These are phyloP conservation scores for Perognathus longimembris DNA, from an alignment of 2,113 vertebrate genomes.

Conservation along the genomic window DNA sequence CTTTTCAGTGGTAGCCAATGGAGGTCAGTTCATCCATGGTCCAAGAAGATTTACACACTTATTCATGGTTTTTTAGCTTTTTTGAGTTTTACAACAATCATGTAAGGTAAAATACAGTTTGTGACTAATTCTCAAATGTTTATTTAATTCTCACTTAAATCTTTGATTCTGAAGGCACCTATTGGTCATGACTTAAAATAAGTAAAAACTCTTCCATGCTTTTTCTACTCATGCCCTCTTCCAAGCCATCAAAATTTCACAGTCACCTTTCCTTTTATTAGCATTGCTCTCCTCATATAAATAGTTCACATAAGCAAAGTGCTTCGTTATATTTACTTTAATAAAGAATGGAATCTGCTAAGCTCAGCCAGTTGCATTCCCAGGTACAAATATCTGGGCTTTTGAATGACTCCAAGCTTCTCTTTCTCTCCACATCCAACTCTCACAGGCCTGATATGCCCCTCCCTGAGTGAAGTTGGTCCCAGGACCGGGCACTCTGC, in stretches of 20 bases:
- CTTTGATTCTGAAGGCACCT: not conserved
- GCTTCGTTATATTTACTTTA: not conserved
- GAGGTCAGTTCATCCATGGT: not conserved
- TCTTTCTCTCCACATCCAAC: no score
- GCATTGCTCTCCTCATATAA: not conserved
- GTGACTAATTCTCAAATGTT: constrained; percentile 23
- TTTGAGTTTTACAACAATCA: constrained; percentile 8
- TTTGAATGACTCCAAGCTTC: not conserved
- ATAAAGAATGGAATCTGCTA: not conserved
- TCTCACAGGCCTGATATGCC: not conserved
- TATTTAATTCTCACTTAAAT: constrained; percentile 17
- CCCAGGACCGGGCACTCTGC: not conserved
- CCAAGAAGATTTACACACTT: not conserved
- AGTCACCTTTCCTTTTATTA: not conserved
- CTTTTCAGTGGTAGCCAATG: not conserved
- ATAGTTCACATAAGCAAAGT: not conserved
- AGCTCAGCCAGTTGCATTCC: not conserved
- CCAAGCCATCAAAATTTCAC: not conserved
- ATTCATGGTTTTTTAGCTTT: not conserved
- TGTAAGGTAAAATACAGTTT: constrained; percentile 18
- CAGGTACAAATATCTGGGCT: not conserved
- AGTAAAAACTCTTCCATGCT: not conserved
- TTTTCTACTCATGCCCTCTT: not conserved
- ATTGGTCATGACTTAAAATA: not conserved
- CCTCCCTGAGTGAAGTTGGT: not conserved